Evolutionary conservation across 2,888 invertebrate species (phyloP).

Genomic region (Drosophila affinis): DNA sequence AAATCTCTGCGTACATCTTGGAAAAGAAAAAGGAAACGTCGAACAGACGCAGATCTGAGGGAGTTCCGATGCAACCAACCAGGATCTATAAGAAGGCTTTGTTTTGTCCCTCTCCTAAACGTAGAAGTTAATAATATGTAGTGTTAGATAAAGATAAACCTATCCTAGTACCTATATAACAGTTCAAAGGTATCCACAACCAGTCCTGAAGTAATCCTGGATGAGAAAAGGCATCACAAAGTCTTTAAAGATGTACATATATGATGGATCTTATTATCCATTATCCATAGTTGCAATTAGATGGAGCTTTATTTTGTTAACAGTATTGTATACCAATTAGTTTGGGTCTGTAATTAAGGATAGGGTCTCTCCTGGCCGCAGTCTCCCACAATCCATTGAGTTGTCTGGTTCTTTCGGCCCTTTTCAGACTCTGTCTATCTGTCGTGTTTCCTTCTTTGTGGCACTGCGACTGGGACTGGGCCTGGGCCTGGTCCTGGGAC

Average conservation of each 20-base stretch:
- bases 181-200: too few relatives aligned
- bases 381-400: constrained; percentile 18
- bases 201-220: too few relatives aligned
- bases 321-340: not conserved
- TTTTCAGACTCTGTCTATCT: not conserved
- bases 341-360: not conserved
- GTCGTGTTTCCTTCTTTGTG: not conserved
- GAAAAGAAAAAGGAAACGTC: too few relatives aligned
- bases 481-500: not conserved
- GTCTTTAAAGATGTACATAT: not conserved
- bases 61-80: too few relatives aligned
- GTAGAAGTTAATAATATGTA: too few relatives aligned
- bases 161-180: too few relatives aligned
- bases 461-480: not conserved
- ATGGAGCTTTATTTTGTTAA: not conserved
- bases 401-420: constrained; percentile 12
- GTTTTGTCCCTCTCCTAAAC: too few relatives aligned
- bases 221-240: not conserved
- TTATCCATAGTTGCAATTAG: not conserved
- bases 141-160: too few relatives aligned
- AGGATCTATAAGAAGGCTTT: too few relatives aligned
- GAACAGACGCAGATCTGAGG: too few relatives aligned
- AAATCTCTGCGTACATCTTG: too few relatives aligned
- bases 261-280: not conserved
- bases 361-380: not conserved